Percentiles rank a stretch among this genome's conserved stretches.
phyloP scores from a whole-genome alignment of 2,113 vertebrate genomes.

The Neodon shergylaensis region DNA sequence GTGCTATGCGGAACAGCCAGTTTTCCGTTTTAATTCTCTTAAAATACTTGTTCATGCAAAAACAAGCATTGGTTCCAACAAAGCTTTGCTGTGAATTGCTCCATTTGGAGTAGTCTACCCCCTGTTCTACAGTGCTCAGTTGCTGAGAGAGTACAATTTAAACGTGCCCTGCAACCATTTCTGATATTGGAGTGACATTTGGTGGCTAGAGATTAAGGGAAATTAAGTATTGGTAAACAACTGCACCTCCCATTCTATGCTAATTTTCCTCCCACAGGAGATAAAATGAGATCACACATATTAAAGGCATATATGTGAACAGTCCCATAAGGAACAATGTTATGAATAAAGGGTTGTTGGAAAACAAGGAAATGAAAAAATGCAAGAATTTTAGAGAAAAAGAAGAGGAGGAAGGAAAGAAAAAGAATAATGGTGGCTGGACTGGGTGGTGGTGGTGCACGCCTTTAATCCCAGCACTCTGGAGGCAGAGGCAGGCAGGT shows the following conservation, averaged over 20 bases:
- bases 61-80: conserved; percentile 30
- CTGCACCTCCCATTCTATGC: fast-evolving
- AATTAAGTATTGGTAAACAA: not conserved
- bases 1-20: not conserved
- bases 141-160: not conserved
- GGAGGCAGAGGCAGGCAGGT: no score
- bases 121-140: not conserved
- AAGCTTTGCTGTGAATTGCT: not conserved
- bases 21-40: conserved; percentile 63
- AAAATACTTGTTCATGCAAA: conserved; percentile 58
- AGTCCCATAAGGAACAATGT: not conserved
- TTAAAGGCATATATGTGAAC: not conserved
- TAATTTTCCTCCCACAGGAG: not conserved
- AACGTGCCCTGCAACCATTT: not conserved
- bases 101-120: not conserved
- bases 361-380: not conserved
- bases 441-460: no score
- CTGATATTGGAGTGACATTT: not conserved
- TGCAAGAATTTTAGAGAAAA: fast-evolving
- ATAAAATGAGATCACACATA: not conserved
- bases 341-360: not conserved
- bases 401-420: not conserved
- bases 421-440: not conserved
- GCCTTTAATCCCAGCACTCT: no score
- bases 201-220: not conserved